Conservation (phyloP, 1,140 invertebrate species). For the Papilio polytes region DNA sequence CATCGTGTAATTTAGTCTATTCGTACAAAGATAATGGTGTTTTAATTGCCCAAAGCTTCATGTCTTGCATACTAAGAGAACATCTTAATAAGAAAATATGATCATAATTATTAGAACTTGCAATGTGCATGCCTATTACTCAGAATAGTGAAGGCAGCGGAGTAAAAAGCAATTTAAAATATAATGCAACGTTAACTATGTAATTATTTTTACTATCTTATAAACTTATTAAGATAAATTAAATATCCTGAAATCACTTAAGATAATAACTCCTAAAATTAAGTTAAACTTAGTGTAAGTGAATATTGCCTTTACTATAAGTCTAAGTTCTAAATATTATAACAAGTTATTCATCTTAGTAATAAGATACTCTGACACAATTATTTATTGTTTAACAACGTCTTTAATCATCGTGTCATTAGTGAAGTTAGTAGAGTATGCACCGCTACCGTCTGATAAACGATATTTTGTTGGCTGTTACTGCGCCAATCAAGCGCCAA, state of each 20-base stretch:
- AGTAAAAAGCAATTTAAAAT: neutral
- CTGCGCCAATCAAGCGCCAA: neutral
- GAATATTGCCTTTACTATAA: neutral
- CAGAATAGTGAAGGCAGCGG: neutral
- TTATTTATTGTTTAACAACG: neutral
- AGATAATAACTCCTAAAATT: neutral
- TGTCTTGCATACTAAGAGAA: conserved; percentile 3
- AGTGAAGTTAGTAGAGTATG: conserved; percentile 19
- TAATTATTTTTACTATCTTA: neutral
- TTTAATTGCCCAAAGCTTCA: neutral
- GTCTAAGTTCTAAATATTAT: neutral
- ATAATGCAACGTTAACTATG: neutral
- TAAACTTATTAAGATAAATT: too few species aligned
- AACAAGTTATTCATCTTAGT: neutral
- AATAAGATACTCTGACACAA: conserved; percentile 9
- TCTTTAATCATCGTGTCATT: conserved; percentile 19
- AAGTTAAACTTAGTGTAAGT: neutral
- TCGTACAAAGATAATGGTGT: neutral
- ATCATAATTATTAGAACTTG: neutral
- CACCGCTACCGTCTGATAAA: conserved; percentile 8
- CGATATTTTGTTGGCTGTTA: neutral
- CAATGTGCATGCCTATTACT: neutral
- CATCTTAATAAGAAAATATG: conserved; percentile 12
- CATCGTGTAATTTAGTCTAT: neutral
- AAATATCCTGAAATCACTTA: too few species aligned